Percentiles rank a stretch among this genome's conserved stretches.
These are phyloP conservation scores for Balearica regulorum DNA, from an alignment of 2,797 vertebrate species.

Conservation along the genomic window DNA sequence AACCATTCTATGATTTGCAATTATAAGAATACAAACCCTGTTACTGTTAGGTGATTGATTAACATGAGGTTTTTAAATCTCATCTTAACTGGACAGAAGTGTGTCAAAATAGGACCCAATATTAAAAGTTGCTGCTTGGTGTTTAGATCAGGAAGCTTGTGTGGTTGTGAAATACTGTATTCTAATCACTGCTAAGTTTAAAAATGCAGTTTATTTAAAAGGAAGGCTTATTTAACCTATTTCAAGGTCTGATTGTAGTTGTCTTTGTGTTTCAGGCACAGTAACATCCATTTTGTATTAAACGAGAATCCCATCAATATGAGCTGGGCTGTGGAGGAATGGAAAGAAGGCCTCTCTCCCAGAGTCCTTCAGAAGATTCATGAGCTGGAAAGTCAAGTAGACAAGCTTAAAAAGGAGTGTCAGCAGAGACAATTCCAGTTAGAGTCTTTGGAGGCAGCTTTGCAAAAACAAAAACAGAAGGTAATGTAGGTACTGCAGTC, in stretches of 20 bases:
- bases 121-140: not conserved
- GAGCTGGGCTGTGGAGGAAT: constrained; percentile 94
- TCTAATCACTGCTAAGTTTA: not conserved
- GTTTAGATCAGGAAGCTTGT: not conserved
- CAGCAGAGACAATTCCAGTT: constrained; percentile 90
- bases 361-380: constrained; percentile 91
- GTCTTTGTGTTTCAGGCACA: not conserved
- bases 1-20: too few relatives aligned
- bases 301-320: constrained; percentile 64
- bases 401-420: constrained; percentile 89
- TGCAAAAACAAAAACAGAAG: constrained; percentile 94
- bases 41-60: not conserved
- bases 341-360: constrained; percentile 90
- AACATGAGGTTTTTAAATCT: not conserved
- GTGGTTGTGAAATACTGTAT: not conserved
- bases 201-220: not conserved
- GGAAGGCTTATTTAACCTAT: accelerated
- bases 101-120: not conserved
- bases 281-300: not conserved
- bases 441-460: constrained; percentile 85
- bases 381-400: constrained; percentile 88
- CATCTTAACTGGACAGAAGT: not conserved
- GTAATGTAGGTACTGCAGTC: constrained; percentile 22
- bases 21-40: not conserved
- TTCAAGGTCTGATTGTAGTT: not conserved